phyloP scores from a whole-genome alignment of 2,797 vertebrate genomes.

The Hylomyscus alleni region DNA sequence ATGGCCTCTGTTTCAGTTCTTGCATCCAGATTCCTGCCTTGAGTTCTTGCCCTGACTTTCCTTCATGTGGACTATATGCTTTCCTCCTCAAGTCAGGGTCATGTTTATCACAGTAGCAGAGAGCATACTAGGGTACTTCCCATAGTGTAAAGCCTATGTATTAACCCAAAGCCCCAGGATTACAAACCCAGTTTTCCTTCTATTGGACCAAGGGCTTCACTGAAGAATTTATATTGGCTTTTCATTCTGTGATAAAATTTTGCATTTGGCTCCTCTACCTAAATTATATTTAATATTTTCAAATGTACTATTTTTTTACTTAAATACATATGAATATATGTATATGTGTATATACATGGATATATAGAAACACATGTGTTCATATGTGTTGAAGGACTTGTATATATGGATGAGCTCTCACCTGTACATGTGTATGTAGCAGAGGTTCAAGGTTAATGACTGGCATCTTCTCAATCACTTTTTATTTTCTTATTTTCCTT shows the following conservation, averaged over 20 bases:
- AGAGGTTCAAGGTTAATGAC: not conserved
- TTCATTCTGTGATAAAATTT: not conserved
- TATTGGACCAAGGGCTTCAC: not conserved
- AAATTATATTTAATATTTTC: not conserved
- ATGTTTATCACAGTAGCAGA: not conserved
- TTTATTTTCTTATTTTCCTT: not conserved
- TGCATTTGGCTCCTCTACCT: not conserved
- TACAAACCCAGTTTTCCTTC: not conserved
- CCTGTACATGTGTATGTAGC: not conserved
- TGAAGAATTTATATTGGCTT: not conserved
- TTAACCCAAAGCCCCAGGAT: not conserved
- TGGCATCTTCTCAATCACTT: not conserved
- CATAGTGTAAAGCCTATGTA: rapidly evolving
- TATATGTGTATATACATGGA: no score
- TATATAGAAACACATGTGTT: not conserved
- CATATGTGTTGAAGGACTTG: not conserved
- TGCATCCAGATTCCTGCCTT: not conserved
- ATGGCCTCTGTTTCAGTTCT: not conserved
- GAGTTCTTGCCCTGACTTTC: not conserved
- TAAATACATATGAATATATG: not conserved
- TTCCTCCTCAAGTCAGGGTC: not conserved
- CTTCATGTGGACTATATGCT: not conserved
- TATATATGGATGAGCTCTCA: not conserved
- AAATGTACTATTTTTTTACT: not conserved
- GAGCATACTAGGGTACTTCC: not conserved